Evolutionary conservation across 2,888 invertebrate species (phyloP), one percentile per base, ranked within the genome.

Genomic region (Heterodera filipjevi): DNA sequence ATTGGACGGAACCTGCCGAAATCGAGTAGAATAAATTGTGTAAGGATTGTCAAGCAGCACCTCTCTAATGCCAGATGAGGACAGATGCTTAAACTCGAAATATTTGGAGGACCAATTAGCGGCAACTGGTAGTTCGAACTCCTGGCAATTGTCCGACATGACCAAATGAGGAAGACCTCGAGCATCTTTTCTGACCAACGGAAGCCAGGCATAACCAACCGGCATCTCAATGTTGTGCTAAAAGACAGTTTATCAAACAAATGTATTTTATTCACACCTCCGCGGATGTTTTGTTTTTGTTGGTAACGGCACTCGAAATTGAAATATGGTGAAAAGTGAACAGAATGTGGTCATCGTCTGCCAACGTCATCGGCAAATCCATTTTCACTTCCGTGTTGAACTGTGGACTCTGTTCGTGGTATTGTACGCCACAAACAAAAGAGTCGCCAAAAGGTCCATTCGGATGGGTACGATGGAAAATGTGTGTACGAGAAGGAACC

Each of bases 261-360:
- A 49, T 14, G 6, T 3, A 49, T 49, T 66, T n/a, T n/a, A n/a
- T n/a, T 66, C 12, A 76, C 66, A 79, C 83, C 78, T 86, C 86
- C 33, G 70, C 72, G 12, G 85, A 84, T 6, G 84, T 80, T 76
- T 87, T 87, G 3, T 80, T 82, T 76, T 87, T 87, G 6, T 80
- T 82, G 75, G 79, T 83, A 16, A 85, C 73, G 35, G 88, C 86
- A 59, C 86, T 87, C 90, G 95, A 94, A 89, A 97, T 96, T 81
- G 95, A 95, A 81, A 99, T 94, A 90, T 98, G 98, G 89, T 94
- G 94, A 91, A 98, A 97, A 5, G 95, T 94, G 91, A 98, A 97
- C 76, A 98, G 92, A 78, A 99, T 90, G 90, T 98, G 98, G 90
- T 97, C 97, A 76, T 93, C 93, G 0, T 93, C 90, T 66, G 94